Evolutionary conservation across 2,888 invertebrate genomes (phyloP).

Genomic region (Epistrophe grossulariae): DNA sequence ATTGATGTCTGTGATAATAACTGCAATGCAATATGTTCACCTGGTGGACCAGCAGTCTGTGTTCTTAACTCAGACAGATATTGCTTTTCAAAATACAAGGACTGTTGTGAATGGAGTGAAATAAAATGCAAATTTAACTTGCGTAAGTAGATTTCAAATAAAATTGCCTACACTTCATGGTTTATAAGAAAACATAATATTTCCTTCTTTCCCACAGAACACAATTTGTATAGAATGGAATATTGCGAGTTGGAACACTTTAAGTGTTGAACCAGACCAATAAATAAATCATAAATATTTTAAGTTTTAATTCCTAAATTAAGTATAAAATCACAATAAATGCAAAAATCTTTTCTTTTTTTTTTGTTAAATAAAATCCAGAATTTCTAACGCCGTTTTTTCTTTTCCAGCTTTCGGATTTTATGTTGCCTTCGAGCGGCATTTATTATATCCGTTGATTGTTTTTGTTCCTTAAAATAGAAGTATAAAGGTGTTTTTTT

Average conservation of each 20-base stretch:
- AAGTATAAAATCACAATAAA: slow-evolving; percentile 72
- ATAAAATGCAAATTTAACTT: slow-evolving; percentile 29
- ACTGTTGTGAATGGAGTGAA: slow-evolving; percentile 29
- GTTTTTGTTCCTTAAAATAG: slow-evolving; percentile 76
- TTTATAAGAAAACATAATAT: neutral
- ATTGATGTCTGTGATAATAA: neutral
- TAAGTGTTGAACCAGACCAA: neutral
- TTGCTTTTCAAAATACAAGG: slow-evolving; percentile 39
- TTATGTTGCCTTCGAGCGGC: slow-evolving; percentile 81
- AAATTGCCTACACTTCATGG: neutral
- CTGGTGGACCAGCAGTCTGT: slow-evolving; percentile 31
- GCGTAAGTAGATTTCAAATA: slow-evolving; percentile 19
- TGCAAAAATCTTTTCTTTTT: slow-evolving; percentile 46
- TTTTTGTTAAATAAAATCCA: neutral
- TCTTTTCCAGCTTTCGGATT: slow-evolving; percentile 81
- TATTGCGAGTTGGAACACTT: slow-evolving; percentile 57
- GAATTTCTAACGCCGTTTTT: slow-evolving; percentile 80
- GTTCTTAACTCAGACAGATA: neutral
- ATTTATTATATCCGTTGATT: slow-evolving; percentile 73
- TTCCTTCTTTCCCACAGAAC: slow-evolving; percentile 18
- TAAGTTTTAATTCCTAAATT: slow-evolving; percentile 56
- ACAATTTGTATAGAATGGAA: neutral
- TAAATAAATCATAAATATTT: neutral
- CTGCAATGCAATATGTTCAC: slow-evolving; percentile 16
- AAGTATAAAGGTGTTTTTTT: neutral